Conservation (phyloP, 2,888 invertebrate species). For the Drosophila multiciliata region DNA sequence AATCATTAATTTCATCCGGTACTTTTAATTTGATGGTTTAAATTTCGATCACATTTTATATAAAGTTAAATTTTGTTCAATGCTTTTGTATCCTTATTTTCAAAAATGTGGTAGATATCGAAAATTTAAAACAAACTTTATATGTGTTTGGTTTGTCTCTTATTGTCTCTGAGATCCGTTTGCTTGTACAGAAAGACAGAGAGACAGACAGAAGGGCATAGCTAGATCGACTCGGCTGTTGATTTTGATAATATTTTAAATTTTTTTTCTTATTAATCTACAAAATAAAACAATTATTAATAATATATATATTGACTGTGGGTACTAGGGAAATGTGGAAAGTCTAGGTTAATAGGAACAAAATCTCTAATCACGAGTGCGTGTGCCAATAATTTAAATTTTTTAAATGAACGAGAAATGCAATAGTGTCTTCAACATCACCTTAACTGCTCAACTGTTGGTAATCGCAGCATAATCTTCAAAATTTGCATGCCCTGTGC, state of each 20-base stretch:
- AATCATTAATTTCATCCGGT: background rate
- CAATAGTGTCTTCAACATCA: constrained; percentile 52
- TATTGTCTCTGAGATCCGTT: background rate
- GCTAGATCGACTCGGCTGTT: background rate
- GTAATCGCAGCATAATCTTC: constrained; percentile 83
- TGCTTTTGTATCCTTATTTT: background rate
- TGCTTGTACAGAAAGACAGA: background rate
- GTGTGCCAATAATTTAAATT: constrained; percentile 19
- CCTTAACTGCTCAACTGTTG: constrained; percentile 79
- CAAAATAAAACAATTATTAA: background rate
- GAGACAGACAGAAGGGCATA: background rate
- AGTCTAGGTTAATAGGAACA: constrained; percentile 2
- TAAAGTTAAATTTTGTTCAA: too few relatives aligned
- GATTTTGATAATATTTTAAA: background rate
- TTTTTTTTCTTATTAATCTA: background rate
- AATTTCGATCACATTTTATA: background rate
- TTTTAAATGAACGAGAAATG: constrained; percentile 7
- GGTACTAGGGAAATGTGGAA: background rate
- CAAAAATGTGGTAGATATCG: background rate
- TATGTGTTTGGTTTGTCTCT: background rate
- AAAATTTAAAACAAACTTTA: background rate
- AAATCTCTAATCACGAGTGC: constrained; percentile 26
- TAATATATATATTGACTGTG: background rate
- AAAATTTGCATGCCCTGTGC: constrained; percentile 82
- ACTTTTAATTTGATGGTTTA: background rate